A percentile compares a stretch with the other conserved stretches of the same genome.
These are phyloP conservation scores for Erebia epiphron DNA, from an alignment of 2,888 invertebrate genomes.

Conservation along the genomic window DNA sequence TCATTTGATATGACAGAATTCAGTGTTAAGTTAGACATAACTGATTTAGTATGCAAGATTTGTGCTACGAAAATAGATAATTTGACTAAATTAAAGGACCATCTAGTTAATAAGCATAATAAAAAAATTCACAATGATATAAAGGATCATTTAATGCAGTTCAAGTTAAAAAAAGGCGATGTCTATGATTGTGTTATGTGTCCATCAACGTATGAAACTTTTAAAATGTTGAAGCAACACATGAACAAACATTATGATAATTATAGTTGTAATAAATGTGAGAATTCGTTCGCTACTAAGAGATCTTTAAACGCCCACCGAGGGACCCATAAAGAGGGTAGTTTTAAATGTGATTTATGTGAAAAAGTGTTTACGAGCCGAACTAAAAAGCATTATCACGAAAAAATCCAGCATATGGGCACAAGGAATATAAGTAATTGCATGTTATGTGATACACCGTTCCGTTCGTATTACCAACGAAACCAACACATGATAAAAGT, in stretches of 20 bases:
- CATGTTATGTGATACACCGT: conserved; percentile 64
- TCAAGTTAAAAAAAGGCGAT: conserved; percentile 66
- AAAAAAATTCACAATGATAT: conserved; percentile 60
- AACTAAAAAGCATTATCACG: conserved; percentile 66
- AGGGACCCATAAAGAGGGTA: conserved; percentile 63
- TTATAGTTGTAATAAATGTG: conserved; percentile 61
- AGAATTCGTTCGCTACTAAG: conserved; percentile 63
- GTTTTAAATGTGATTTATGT: conserved; percentile 68
- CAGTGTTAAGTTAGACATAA: conserved; percentile 60
- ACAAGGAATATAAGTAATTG: conserved; percentile 67
- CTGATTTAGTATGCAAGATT: conserved; percentile 54
- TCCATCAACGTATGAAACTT: conserved; percentile 66
- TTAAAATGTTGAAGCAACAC: conserved; percentile 73
- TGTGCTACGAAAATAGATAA: conserved; percentile 54
- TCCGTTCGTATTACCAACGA: conserved; percentile 69
- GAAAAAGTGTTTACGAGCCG: conserved; percentile 66
- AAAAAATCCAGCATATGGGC: conserved; percentile 69
- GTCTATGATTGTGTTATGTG: conserved; percentile 67
- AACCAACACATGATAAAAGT: conserved; percentile 72
- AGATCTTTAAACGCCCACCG: conserved; percentile 61
- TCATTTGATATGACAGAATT: conserved; percentile 60
- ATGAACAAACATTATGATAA: conserved; percentile 73
- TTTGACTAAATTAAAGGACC: conserved; percentile 53
- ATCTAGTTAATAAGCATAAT: conserved; percentile 56
- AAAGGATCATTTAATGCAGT: conserved; percentile 68